phyloP scores from a whole-genome alignment of 2,888 invertebrate species.

The Callimorpha dominula region DNA sequence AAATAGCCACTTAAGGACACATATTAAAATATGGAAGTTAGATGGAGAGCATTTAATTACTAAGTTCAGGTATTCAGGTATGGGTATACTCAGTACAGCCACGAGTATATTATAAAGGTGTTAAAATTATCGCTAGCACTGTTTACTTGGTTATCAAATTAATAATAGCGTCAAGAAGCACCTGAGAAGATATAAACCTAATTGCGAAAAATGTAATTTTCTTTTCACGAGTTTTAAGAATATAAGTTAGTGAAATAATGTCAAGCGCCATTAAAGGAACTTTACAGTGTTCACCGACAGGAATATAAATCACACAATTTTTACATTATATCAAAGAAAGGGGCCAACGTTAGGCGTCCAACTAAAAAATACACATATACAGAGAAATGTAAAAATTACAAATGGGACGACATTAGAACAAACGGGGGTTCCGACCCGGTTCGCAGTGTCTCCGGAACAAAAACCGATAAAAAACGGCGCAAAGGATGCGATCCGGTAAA shows the following conservation, averaged over 20 bases:
- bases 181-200: neutral
- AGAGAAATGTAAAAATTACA: constrained; percentile 80
- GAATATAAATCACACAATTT: constrained; percentile 72
- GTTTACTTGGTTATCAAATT: no score
- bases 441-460: constrained; percentile 83
- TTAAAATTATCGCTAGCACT: no score
- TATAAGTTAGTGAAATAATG: neutral
- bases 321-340: constrained; percentile 70
- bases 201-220: neutral
- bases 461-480: constrained; percentile 85
- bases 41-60: no score
- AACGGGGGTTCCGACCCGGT: constrained; percentile 69
- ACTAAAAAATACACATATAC: constrained; percentile 65
- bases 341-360: constrained; percentile 70
- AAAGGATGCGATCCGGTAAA: constrained; percentile 86
- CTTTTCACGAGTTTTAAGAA: neutral
- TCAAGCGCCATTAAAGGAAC: constrained; percentile 49
- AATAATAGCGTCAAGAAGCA: no score
- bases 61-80: no score
- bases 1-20: no score
- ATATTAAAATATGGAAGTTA: no score
- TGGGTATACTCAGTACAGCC: no score
- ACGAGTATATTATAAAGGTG: no score
- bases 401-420: constrained; percentile 84
- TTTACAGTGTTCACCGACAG: constrained; percentile 46